Percentiles rank a stretch among this genome's conserved stretches.
phyloP scores from a whole-genome alignment of 2,888 invertebrate genomes.

The Cheilosia urbana region DNA sequence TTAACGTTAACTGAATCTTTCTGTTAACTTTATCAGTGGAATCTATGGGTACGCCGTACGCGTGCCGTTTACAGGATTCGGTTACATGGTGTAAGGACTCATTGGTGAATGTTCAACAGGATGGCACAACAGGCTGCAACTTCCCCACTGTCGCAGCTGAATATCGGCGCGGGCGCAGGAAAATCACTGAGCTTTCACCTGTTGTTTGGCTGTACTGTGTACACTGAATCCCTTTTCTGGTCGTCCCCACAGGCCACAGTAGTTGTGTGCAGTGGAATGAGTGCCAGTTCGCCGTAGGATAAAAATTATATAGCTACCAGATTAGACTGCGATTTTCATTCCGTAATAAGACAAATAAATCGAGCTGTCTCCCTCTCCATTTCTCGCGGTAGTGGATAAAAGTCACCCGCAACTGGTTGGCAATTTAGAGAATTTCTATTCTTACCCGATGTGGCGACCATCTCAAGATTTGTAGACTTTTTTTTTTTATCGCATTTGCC shows the following conservation, averaged over 20 bases:
- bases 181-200: constrained; percentile 67
- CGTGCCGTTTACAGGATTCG: constrained; percentile 54
- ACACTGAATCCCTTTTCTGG: neutral
- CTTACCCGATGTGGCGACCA: constrained; percentile 50
- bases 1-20: constrained; percentile 81
- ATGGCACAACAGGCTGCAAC: constrained; percentile 15
- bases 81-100: constrained; percentile 56
- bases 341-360: constrained; percentile 44
- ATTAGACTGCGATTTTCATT: constrained; percentile 71
- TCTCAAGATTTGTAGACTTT: constrained; percentile 48
- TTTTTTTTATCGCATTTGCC: constrained; percentile 22
- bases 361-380: neutral
- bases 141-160: constrained; percentile 47
- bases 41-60: neutral
- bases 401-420: constrained; percentile 72
- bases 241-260: neutral
- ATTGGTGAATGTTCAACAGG: constrained; percentile 73
- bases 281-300: constrained; percentile 22
- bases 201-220: constrained; percentile 12
- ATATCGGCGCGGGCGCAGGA: constrained; percentile 62
- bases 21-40: constrained; percentile 68
- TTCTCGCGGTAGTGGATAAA: constrained; percentile 31
- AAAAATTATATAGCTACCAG: constrained; percentile 61
- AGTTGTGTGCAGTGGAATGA: neutral
- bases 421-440: constrained; percentile 60